Base-by-base conservation (phyloP, 2,797 vertebrate species). In the Sebastes vulpes region DNA sequence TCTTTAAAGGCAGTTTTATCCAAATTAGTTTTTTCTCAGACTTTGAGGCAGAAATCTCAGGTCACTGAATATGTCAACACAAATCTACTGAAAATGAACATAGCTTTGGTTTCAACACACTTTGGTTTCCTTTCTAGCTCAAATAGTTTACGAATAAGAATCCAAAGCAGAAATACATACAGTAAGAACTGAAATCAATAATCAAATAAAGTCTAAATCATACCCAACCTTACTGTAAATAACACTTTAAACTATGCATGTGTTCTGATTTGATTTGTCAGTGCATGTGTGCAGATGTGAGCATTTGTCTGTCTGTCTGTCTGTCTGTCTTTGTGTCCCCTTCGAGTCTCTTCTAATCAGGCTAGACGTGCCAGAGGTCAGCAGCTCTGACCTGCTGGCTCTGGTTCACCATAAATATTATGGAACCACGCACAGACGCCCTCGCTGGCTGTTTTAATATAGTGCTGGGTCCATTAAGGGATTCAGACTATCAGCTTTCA, bases 391-490 rank as follows among this genome's bases (percentile, higher is more conserved):
- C 90, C 85, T 35, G 72, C 68, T 91, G 88, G 86, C 83, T 87
- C 81, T 59, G 38, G 72, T 86, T 91, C 84, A 86, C 60, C 63
- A 75, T 92, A 90, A 91, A 92, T 91, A 89, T 86, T 90, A 76
- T 86, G 77, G 66, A 80, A 70, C 81, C 77, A 67, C n/a, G 48
- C 77, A 67, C 70, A 85, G 72, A 77, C 57, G 63, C 75, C 79
- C 70, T 86, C 70, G 8, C 68, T 79, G 68, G 60, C 71, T 86
- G 65, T 90, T 87, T 46, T 89, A 91, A 89, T 84, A 83, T 79
- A 80, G 82, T 50, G 56, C 77, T 23, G 75, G 31, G 50, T 80
- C 83, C 42, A 50, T 76, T 82, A 65, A 52, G 79, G 61, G 72
- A 75, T 81, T 20, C 61, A 65, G 61, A 73, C 75, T 74, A 75